phyloP scores from a whole-genome alignment of 2,888 invertebrate genomes.

The Stenchaetothrips biformis region DNA sequence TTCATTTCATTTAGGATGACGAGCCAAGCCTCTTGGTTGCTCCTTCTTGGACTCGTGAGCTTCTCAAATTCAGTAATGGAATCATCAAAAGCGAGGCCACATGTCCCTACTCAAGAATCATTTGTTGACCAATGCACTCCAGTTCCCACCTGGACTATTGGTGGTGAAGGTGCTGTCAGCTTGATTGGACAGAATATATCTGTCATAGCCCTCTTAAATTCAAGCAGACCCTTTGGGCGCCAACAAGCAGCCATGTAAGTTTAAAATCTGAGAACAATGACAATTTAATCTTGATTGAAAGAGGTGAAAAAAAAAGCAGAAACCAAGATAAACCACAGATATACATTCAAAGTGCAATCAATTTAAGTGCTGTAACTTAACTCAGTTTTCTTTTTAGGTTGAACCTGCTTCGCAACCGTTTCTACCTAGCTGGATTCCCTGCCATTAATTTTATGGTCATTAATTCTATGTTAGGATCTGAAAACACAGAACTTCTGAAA shows the following conservation, averaged over 20 bases:
- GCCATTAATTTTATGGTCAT: background rate
- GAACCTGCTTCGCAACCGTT: background rate
- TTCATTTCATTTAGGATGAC: background rate
- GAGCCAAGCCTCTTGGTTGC: background rate
- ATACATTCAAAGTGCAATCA: background rate
- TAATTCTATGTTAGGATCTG: background rate
- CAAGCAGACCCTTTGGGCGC: background rate
- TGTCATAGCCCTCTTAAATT: background rate
- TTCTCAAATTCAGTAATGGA: background rate
- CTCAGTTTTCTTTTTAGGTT: background rate
- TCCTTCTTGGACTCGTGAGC: background rate
- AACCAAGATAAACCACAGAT: too few relatives aligned
- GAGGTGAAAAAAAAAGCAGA: background rate
- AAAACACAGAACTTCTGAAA: background rate
- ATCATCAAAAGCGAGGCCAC: background rate
- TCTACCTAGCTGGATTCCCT: background rate
- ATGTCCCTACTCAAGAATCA: background rate
- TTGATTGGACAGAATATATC: background rate
- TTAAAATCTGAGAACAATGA: background rate
- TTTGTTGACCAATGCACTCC: constrained; percentile 6
- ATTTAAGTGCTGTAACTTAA: background rate
- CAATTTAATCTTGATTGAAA: background rate
- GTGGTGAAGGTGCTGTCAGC: background rate
- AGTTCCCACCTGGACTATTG: background rate
- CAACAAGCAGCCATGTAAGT: background rate